phyloP scores from a whole-genome alignment of 2,797 vertebrate species.

The Poeciliopsis turneri region DNA sequence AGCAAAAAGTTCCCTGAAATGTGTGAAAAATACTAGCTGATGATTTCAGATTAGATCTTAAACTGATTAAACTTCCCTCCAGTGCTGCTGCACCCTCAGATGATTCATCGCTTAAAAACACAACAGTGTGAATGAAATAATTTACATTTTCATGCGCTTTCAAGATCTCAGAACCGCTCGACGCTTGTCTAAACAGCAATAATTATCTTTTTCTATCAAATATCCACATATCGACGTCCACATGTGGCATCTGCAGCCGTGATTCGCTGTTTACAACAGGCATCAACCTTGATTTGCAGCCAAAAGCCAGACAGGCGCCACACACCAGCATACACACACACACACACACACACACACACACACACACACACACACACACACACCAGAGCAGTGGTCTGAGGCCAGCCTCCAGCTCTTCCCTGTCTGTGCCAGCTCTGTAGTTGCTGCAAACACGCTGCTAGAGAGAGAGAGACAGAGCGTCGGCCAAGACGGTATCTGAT shows the following conservation, averaged over 20 bases:
- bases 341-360: slow-evolving; percentile 32
- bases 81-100: background rate
- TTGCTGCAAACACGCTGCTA: slow-evolving; percentile 54
- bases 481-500: slow-evolving; percentile 59
- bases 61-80: background rate
- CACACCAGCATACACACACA: slow-evolving; percentile 34
- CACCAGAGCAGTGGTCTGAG: slow-evolving; percentile 40
- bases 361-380: slow-evolving; percentile 2
- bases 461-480: slow-evolving; percentile 36
- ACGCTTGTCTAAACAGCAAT: background rate
- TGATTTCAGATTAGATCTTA: background rate
- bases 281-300: slow-evolving; percentile 57
- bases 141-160: background rate
- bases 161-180: too few species aligned
- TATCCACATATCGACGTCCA: slow-evolving; percentile 27
- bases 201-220: slow-evolving; percentile 12
- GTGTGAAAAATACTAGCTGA: background rate
- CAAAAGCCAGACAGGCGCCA: slow-evolving; percentile 63
- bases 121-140: background rate
- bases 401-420: slow-evolving; percentile 60
- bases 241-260: slow-evolving; percentile 50
- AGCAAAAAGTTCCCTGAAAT: background rate
- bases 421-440: slow-evolving; percentile 62
- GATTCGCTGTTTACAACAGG: slow-evolving; percentile 50
- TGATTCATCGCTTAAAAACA: background rate